Evolutionary conservation across 92 coral and sea anemone genomes (phyloP), one percentile per base, ranked within the genome.

Genomic region (Phenganax stokvisi): DNA sequence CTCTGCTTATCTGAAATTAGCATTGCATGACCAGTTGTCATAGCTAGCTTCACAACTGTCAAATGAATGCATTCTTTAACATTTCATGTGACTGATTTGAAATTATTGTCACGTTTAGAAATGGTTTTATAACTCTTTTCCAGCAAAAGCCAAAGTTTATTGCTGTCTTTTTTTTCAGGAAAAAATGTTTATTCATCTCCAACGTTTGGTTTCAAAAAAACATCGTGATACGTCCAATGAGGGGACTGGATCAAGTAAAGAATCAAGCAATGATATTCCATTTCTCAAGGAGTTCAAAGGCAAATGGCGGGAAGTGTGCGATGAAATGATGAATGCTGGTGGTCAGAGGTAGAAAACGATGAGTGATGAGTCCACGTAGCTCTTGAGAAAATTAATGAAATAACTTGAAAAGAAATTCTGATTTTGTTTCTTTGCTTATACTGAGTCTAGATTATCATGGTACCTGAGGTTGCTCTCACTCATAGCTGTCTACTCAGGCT

Each of bases 401-500:
- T 37, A 59, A 1, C 65, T 7, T 59, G 2, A 20, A 13, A 7
- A 20, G 25, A 59, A 12, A 59, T 59, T 1, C 3, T 13, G 65
- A 59, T 20, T 59, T 59, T 59, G 65, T 59, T 59, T 59, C 25
- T 59, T 59, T 59, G 15, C 25, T 20, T 7, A 20, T 20, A 59
- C 16, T 59, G 7, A 20, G 25, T 20, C 25, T 80, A 91, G 92
- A 83, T 69, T 80, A 54, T 81, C 91, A 11, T 87, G 90, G 84
- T 67, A 83, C 37, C 88, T 89, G 54, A 90, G 88, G 25, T 65
- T 89, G 86, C 53, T 86, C 17, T 85, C 90, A 51, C 82, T 88
- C 69, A 87, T 91, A 3, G 87, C 91, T 29, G 65, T 91, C 20
- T 90, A 91, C 65, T 81, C 87, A 59, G 93, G 97, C 60, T 72